A percentile compares a stretch with the other conserved stretches of the same genome.
Evolutionary conservation across 2,113 vertebrate genomes (phyloP).

Genomic region (Synchiropus splendidus): DNA sequence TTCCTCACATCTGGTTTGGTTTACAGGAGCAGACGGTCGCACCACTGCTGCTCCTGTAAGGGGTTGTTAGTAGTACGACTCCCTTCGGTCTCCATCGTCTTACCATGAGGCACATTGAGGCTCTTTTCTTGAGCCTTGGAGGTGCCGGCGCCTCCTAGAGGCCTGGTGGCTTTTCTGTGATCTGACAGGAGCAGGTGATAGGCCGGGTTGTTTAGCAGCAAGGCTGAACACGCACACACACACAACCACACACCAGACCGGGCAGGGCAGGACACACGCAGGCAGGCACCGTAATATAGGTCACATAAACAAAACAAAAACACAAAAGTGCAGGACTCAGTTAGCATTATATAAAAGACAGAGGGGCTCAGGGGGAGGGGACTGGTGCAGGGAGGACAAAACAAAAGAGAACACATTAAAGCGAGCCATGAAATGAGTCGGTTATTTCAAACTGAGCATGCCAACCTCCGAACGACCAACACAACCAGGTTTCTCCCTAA

Average conservation of each 20-base stretch:
- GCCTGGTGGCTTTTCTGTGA: conserved; percentile 70
- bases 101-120: conserved; percentile 73
- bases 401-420: conserved; percentile 44
- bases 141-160: conserved; percentile 52
- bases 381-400: conserved; percentile 21
- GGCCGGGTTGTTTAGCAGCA: conserved; percentile 92
- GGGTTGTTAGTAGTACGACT: too few relatives aligned
- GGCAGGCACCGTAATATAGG: conserved; percentile 22
- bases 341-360: conserved; percentile 30
- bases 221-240: conserved; percentile 59
- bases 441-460: conserved; percentile 47
- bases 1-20: too few relatives aligned
- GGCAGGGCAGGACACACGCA: conserved; percentile 16
- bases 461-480: conserved; percentile 34
- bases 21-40: too few relatives aligned
- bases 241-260: conserved; percentile 24
- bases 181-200: conserved; percentile 87
- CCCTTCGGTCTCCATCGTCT: conserved; percentile 50
- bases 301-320: conserved; percentile 26
- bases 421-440: conserved; percentile 28
- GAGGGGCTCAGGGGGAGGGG: conserved; percentile 13
- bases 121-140: conserved; percentile 66
- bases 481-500: conserved; percentile 6
- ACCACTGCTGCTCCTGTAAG: too few relatives aligned
- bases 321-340: conserved; percentile 24